Percentiles rank a stretch among this genome's conserved stretches.
Evolutionary conservation across 2,888 invertebrate genomes (phyloP).

Genomic region (Drosophila yooni): DNA sequence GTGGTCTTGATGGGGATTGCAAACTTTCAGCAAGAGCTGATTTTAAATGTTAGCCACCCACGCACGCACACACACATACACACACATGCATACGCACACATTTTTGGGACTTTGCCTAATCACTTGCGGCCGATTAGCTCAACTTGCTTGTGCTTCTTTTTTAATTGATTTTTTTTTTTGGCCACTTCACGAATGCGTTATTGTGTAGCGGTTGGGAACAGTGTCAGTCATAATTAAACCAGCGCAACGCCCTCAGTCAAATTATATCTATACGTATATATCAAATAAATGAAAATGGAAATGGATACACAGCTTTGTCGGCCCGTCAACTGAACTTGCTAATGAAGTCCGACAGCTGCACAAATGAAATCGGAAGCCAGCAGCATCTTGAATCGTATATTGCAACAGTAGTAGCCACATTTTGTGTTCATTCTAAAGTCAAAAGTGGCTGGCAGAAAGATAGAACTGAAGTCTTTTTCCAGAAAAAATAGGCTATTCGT

Average conservation of each 20-base stretch:
- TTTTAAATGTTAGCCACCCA: slow-evolving; percentile 69
- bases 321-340: slow-evolving; percentile 54
- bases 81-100: not conserved
- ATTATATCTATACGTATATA: slow-evolving; percentile 45
- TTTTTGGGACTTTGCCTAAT: slow-evolving; percentile 72
- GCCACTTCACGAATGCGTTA: slow-evolving; percentile 39
- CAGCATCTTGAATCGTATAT: not conserved
- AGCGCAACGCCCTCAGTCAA: slow-evolving; percentile 43
- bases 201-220: slow-evolving; percentile 43
- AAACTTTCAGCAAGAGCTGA: slow-evolving; percentile 49
- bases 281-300: slow-evolving; percentile 48
- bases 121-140: slow-evolving; percentile 68
- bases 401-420: not conserved
- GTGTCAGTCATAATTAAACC: slow-evolving; percentile 71
- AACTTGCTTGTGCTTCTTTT: slow-evolving; percentile 14
- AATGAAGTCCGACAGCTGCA: slow-evolving; percentile 63
- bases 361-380: slow-evolving; percentile 8
- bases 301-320: slow-evolving; percentile 65
- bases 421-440: not conserved
- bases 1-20: not conserved
- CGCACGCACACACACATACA: slow-evolving; percentile 22
- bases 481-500: not conserved
- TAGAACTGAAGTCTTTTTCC: not conserved
- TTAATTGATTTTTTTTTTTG: not conserved
- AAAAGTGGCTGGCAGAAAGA: not conserved